Conservation (phyloP, 1,140 invertebrate species). For the Anoplolepis gracilipes region DNA sequence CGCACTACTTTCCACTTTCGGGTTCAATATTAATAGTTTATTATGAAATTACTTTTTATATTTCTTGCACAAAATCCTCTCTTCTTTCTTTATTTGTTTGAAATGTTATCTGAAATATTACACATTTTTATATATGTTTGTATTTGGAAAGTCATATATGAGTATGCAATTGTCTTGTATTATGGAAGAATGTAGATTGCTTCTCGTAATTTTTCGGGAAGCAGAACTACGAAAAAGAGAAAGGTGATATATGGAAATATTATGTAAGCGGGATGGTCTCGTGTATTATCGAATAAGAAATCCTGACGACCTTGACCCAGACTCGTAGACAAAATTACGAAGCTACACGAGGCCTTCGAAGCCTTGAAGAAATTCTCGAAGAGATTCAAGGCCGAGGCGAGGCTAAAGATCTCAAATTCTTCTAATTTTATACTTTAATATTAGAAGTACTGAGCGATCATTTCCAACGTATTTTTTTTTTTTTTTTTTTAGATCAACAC, state of each 20-base stretch:
- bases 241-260: background rate
- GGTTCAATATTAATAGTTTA: background rate
- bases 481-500: too few species aligned
- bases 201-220: background rate
- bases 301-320: slow-evolving; percentile 68
- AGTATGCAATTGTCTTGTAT: background rate
- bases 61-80: background rate
- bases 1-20: background rate
- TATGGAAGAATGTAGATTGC: background rate
- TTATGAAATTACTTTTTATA: slow-evolving; percentile 13
- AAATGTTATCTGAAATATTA: background rate
- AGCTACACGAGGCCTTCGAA: background rate
- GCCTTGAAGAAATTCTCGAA: background rate
- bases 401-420: background rate
- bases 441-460: too few species aligned
- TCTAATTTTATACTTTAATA: too few species aligned
- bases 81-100: background rate
- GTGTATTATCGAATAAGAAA: slow-evolving; percentile 3
- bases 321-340: slow-evolving; percentile 44
- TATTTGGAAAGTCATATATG: background rate
- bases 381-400: slow-evolving; percentile 31
- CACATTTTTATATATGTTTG: slow-evolving; percentile 8
- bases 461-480: too few species aligned
- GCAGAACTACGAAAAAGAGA: background rate
- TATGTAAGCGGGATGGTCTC: background rate